Conservation (phyloP, 1,140 invertebrate genomes). For the Schlechtendalia chinensis region DNA sequence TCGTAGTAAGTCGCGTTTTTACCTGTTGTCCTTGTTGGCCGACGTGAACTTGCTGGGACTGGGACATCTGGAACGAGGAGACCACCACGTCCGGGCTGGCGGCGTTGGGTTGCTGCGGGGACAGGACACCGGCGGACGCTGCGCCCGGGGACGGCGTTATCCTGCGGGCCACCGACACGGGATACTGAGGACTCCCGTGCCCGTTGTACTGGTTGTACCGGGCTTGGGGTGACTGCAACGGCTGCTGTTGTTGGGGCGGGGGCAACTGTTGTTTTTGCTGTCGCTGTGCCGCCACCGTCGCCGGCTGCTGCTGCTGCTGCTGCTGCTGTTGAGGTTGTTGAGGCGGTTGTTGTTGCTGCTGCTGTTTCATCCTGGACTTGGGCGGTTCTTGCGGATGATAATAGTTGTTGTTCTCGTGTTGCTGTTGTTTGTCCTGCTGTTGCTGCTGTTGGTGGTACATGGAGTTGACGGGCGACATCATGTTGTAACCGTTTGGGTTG, state of each 20-base stretch:
- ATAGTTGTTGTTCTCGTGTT: conserved; percentile 28
- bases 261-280: conserved; percentile 13
- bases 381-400: conserved; percentile 26
- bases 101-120: conserved; percentile 32
- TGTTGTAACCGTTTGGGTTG: conserved; percentile 31
- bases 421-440: conserved; percentile 25
- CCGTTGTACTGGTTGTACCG: conserved; percentile 53
- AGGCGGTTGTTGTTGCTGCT: conserved; percentile 1
- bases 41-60: conserved; percentile 37
- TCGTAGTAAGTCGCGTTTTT: neutral
- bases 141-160: conserved; percentile 39
- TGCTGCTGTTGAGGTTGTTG: neutral
- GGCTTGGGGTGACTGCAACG: conserved; percentile 15
- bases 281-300: neutral
- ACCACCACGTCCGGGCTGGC: conserved; percentile 37
- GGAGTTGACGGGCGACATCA: conserved; percentile 43
- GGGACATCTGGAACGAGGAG: conserved; percentile 25
- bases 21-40: conserved; percentile 42
- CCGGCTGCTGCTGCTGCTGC: conserved; percentile 5
- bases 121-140: conserved; percentile 22
- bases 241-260: conserved; percentile 25
- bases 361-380: conserved; percentile 40
- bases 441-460: conserved; percentile 44
- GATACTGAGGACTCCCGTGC: conserved; percentile 66
- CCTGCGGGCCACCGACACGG: conserved; percentile 58